Evolutionary conservation across 2,113 vertebrate genomes (phyloP), one percentile per base, ranked within the genome.

Genomic region (Leptocoma aspasia): DNA sequence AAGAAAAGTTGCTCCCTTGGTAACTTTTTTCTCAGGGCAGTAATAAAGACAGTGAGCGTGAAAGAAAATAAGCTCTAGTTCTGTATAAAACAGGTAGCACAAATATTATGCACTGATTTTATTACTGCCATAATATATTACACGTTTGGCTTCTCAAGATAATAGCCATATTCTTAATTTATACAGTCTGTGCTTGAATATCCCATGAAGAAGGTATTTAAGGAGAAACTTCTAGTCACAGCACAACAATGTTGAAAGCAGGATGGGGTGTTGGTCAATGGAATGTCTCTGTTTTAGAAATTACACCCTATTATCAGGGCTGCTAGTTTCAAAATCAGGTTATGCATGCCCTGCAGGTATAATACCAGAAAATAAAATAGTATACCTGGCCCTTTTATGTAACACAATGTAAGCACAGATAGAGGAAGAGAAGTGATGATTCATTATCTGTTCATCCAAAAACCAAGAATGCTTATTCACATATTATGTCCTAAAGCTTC

Each of bases 361-460:
- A 94, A 93, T 90, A 91, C 70, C 89, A 90, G 89, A 80, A 87
- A 94, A 56, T 69, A 78, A 89, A 92, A 76, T 42, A 21, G 19
- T 33, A 52, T 75, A 52, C 39, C 24, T 60, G 70, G 20, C 42
- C 59, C 35, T 86, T 87, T 97, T 94, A 92, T 85, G 56, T 89
- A 94, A 97, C 37, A 61, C 31, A 33, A 12, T 1, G 0, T 64
- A 91, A 88, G 45, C 39, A 76, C 45, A 85, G 57, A 45, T 30
- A 72, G 73, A 87, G 86, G 84, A 91, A 82, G 45, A 84, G 73
- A 92, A 69, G 18, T 85, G 63, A 82, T 96, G 94, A 96, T 83
- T 97, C 93, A 95, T 91, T 91, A 89, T 44, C 71, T 94, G 87
- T 95, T 97, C 94, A 96, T 87, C 91, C 59, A 80, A 65, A 93